Percentiles rank a stretch among this genome's conserved stretches.
These are phyloP conservation scores for Platycheirus albimanus DNA, from an alignment of 2,888 invertebrate genomes.

Conservation along the genomic window DNA sequence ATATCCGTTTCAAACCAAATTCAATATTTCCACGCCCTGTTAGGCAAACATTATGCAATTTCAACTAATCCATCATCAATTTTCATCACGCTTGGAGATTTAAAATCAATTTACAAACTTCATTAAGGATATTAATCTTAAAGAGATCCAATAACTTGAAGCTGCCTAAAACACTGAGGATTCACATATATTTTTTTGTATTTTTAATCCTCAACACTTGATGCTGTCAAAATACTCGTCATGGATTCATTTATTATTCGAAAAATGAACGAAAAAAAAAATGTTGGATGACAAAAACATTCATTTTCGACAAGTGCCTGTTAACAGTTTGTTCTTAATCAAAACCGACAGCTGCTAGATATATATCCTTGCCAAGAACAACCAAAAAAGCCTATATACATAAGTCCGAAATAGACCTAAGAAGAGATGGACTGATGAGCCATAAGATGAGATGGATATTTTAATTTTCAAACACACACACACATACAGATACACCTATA, in stretches of 20 bases:
- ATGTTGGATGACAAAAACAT: slow-evolving; percentile 62
- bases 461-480: slow-evolving; percentile 54
- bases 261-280: slow-evolving; percentile 41
- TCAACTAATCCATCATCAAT: slow-evolving; percentile 36
- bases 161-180: background rate
- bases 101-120: slow-evolving; percentile 42
- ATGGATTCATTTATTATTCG: slow-evolving; percentile 59
- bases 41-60: slow-evolving; percentile 8
- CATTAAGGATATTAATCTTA: slow-evolving; percentile 41
- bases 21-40: slow-evolving; percentile 1
- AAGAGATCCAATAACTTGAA: slow-evolving; percentile 23
- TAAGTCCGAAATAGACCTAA: slow-evolving; percentile 8
- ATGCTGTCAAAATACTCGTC: slow-evolving; percentile 42
- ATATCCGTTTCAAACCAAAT: background rate
- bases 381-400: slow-evolving; percentile 5
- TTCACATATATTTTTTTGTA: background rate
- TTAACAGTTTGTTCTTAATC: slow-evolving; percentile 66
- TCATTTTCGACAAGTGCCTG: slow-evolving; percentile 56
- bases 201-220: slow-evolving; percentile 9
- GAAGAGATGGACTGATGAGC: slow-evolving; percentile 13
- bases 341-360: slow-evolving; percentile 53
- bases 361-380: slow-evolving; percentile 1
- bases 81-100: slow-evolving; percentile 8
- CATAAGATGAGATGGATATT: slow-evolving; percentile 44
- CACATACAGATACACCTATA: too few species aligned